Base-by-base conservation (phyloP, 2,113 vertebrate genomes). In the Tachycineta bicolor region DNA sequence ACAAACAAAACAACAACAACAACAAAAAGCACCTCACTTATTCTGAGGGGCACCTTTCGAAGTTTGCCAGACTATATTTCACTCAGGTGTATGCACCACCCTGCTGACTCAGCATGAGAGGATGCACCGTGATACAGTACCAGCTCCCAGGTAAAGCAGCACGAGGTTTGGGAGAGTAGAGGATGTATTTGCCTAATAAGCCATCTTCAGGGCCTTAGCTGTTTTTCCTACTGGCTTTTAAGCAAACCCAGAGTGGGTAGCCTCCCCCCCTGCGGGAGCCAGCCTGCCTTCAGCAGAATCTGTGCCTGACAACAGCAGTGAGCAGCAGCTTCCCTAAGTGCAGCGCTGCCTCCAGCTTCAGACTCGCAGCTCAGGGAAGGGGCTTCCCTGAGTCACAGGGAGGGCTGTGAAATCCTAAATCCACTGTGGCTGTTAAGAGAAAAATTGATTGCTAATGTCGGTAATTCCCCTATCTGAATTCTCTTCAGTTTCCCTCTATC, bases 391-490 rank as follows among this genome's bases (percentile, higher is more conserved):
- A 86, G 44, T 78, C 90, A 46, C n/a, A 33, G 14, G 20, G 44
- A 28, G 21, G 31, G 19, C 83, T 85, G 86, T 87, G 60, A 86
- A 95, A 70, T 75, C 78, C 70, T 81, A 79, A 96, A 88, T 80
- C 71, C 4, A 3, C 55, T 52, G 77, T 0, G 29, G 71, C 78
- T 96, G 53, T 92, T 93, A 87, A 87, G n/a, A 86, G 87, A 96
- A 93, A 95, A 96, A 93, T 74, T 90, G 80, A 75, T 89, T 75
- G 80, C 75, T 95, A 92, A 93, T 92, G 83, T 92, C 9, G 17
- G 59, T 96, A 92, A 96, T 96, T 94, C 87, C 63, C 64, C 31
- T 31, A 46, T 96, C 93, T 94, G 90, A 96, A 96, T 94, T 95
- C 83, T 95, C 82, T 69, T 84, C 1, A 10, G 71, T 85, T 84